Evolutionary conservation across 2,113 vertebrate genomes (phyloP).

Genomic region (Boulengeromyrus knoepffleri): DNA sequence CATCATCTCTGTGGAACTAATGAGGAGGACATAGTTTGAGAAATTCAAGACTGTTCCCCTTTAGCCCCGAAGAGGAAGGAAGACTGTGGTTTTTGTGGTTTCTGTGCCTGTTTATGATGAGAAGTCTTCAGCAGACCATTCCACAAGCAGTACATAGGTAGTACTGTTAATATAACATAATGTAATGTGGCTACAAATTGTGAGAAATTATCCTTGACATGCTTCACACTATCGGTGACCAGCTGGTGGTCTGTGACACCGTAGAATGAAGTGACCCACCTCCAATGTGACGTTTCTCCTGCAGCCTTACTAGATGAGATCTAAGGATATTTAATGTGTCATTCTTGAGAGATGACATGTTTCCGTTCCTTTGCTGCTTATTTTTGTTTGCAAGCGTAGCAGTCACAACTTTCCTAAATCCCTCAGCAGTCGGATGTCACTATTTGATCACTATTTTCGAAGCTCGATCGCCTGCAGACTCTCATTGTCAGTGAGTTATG

Average conservation of each 20-base stretch:
- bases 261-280: neutral
- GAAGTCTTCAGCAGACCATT: neutral
- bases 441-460: neutral
- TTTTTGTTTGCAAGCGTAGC: neutral
- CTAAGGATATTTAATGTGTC: neutral
- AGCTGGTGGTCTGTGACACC: neutral
- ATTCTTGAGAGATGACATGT: neutral
- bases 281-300: neutral
- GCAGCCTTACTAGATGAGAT: neutral
- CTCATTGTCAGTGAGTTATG: neutral
- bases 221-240: neutral
- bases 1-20: neutral
- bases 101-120: neutral
- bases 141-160: neutral
- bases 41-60: neutral
- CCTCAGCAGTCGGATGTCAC: neutral
- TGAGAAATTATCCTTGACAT: neutral
- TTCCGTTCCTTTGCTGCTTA: neutral
- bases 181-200: neutral
- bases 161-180: neutral
- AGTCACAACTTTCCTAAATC: neutral
- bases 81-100: conserved; percentile 13
- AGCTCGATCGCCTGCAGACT: neutral
- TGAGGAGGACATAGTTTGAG: neutral
- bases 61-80: neutral